Percentiles rank a stretch among this genome's conserved stretches.
These are phyloP conservation scores for Merodon equestris DNA, from an alignment of 2,888 invertebrate species.

Conservation along the genomic window DNA sequence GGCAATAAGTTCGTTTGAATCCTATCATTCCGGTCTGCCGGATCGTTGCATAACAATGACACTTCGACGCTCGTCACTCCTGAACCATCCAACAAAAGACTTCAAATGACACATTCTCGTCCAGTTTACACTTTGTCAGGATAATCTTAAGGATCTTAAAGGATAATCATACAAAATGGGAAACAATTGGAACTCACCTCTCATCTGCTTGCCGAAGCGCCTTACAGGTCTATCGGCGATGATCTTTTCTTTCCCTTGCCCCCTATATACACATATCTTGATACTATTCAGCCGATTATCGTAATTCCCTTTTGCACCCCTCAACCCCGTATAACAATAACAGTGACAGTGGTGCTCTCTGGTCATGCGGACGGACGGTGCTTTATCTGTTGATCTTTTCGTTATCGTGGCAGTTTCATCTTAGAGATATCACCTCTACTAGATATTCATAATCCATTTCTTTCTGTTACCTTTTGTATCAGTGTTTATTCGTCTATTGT, in stretches of 20 bases:
- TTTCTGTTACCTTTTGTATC: slow-evolving; percentile 44
- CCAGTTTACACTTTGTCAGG: slow-evolving; percentile 53
- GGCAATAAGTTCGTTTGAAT: background rate
- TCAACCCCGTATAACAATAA: slow-evolving; percentile 25
- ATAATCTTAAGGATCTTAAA: slow-evolving; percentile 60
- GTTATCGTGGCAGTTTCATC: slow-evolving; percentile 35
- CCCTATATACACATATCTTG: slow-evolving; percentile 35
- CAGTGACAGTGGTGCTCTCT: slow-evolving; percentile 53
- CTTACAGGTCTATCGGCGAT: slow-evolving; percentile 60
- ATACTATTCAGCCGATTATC: slow-evolving; percentile 65
- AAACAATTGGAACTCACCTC: slow-evolving; percentile 69
- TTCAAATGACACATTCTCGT: slow-evolving; percentile 48
- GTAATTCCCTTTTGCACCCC: slow-evolving; percentile 62
- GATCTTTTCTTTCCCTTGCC: slow-evolving; percentile 61
- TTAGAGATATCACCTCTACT: slow-evolving; percentile 24
- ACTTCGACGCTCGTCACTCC: slow-evolving; percentile 33
- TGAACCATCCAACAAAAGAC: slow-evolving; percentile 41
- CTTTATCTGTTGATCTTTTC: slow-evolving; percentile 66
- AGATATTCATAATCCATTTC: slow-evolving; percentile 48
- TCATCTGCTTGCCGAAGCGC: slow-evolving; percentile 67
- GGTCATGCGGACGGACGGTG: slow-evolving; percentile 19
- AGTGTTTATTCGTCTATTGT: slow-evolving; percentile 15
- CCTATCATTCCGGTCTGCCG: background rate
- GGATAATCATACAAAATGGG: slow-evolving; percentile 52
- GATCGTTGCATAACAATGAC: slow-evolving; percentile 51